These are phyloP conservation scores for Denticeps clupeoides DNA, from an alignment of 2,797 vertebrate species.

Conservation along the genomic window DNA sequence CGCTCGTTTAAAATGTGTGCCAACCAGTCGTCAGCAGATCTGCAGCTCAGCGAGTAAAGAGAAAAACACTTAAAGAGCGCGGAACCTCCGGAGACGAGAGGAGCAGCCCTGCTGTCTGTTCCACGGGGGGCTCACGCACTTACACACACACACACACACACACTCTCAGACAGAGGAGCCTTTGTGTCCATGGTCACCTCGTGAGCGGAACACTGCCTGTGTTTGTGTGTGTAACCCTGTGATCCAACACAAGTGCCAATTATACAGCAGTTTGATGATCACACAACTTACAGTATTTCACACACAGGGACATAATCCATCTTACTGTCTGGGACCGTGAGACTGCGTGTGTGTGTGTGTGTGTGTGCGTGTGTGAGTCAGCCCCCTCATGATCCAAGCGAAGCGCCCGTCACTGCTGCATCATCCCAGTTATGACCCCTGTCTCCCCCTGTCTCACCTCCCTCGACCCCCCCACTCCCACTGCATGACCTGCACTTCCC, in stretches of 20 bases:
- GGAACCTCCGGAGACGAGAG: slow-evolving; percentile 17
- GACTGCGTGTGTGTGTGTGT: not conserved
- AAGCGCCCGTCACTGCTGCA: slow-evolving; percentile 3
- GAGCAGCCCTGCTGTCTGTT: slow-evolving; percentile 5
- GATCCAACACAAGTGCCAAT: slow-evolving; percentile 28
- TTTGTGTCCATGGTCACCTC: slow-evolving; percentile 34
- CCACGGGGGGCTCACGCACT: slow-evolving; percentile 7
- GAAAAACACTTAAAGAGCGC: slow-evolving; percentile 12
- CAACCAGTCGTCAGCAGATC: slow-evolving; percentile 24
- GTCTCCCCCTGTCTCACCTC: slow-evolving; percentile 6
- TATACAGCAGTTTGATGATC: slow-evolving; percentile 28
- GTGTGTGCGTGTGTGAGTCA: slow-evolving; percentile 22
- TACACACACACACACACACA: slow-evolving; percentile 2
- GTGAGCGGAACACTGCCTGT: slow-evolving; percentile 17
- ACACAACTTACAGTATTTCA: slow-evolving; percentile 28
- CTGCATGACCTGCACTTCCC: not conserved
- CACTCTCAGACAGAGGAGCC: slow-evolving; percentile 26
- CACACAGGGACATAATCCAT: slow-evolving; percentile 14
- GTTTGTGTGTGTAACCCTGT: not conserved
- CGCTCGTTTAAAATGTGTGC: slow-evolving; percentile 17
- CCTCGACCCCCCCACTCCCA: not conserved
- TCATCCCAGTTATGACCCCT: not conserved
- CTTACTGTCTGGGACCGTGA: no score
- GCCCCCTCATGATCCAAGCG: slow-evolving; percentile 2
- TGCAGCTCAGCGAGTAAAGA: slow-evolving; percentile 15